These are phyloP conservation scores for Dinocampus coccinellae DNA, from an alignment of 2,888 invertebrate species.

Conservation along the genomic window DNA sequence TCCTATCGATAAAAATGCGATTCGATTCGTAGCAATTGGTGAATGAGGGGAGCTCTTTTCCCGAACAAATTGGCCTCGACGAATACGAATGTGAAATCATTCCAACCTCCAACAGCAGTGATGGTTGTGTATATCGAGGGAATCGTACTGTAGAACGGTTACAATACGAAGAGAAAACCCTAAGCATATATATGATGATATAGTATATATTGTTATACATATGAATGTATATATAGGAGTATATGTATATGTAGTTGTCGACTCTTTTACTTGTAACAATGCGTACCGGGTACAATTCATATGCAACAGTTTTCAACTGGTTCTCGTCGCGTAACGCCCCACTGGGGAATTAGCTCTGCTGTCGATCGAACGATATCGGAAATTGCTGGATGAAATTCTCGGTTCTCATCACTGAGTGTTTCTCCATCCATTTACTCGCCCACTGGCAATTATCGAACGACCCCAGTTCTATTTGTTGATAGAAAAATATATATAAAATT, in stretches of 20 bases:
- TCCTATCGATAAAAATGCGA: neutral
- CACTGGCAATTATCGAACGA: slow-evolving; percentile 36
- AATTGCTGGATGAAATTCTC: slow-evolving; percentile 43
- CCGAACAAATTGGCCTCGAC: slow-evolving; percentile 21
- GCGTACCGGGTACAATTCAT: slow-evolving; percentile 21
- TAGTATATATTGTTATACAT: neutral
- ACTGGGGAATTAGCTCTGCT: slow-evolving; percentile 41
- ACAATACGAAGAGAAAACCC: slow-evolving; percentile 7
- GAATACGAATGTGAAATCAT: slow-evolving; percentile 24
- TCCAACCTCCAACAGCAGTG: neutral
- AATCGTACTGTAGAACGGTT: slow-evolving; percentile 3
- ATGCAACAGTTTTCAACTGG: slow-evolving; percentile 37
- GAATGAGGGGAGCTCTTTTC: slow-evolving; percentile 16
- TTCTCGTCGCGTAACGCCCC: slow-evolving; percentile 32
- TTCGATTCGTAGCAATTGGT: slow-evolving; percentile 9
- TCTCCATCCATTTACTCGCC: slow-evolving; percentile 8
- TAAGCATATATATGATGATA: neutral
- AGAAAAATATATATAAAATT: neutral
- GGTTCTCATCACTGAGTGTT: slow-evolving; percentile 21
- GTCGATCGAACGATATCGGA: slow-evolving; percentile 43
- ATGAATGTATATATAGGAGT: neutral
- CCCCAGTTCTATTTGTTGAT: slow-evolving; percentile 28
- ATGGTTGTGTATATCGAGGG: neutral
- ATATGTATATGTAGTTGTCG: neutral
- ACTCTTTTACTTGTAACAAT: slow-evolving; percentile 18